Conservation (phyloP, 1,140 invertebrate species). For the Steinernema feltiae region DNA sequence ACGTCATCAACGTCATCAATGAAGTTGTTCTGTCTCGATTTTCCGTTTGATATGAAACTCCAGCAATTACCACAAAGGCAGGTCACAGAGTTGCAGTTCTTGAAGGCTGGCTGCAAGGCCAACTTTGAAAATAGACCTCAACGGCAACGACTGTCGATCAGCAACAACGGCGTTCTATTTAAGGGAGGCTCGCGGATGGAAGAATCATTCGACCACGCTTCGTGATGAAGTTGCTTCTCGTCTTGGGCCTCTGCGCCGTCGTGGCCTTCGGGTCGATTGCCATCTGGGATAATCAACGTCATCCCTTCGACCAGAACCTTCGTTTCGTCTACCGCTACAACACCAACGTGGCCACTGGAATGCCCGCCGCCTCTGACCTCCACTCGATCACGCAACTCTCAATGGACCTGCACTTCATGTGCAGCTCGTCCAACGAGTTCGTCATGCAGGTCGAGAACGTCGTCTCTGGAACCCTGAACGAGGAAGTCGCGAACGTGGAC, state of each 20-base stretch:
- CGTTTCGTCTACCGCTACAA: background rate
- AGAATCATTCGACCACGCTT: background rate
- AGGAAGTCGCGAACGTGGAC: background rate
- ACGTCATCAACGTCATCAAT: no score
- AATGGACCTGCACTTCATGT: background rate
- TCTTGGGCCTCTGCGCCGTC: background rate
- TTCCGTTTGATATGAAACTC: no score
- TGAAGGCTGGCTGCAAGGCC: no score
- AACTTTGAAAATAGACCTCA: no score
- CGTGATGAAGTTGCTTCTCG: background rate
- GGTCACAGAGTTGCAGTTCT: no score
- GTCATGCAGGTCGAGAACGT: background rate
- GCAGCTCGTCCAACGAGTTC: background rate
- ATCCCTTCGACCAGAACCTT: background rate
- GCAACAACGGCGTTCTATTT: background rate
- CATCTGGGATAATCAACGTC: background rate
- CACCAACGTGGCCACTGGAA: background rate
- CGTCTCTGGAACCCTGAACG: background rate
- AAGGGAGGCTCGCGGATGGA: background rate
- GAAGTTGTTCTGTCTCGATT: no score
- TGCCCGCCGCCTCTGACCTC: background rate
- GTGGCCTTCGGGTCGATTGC: background rate
- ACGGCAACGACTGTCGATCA: background rate
- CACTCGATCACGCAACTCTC: background rate
- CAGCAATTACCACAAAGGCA: no score